A percentile compares a stretch with the other conserved stretches of the same genome.
These are phyloP conservation scores for Drosophila ochracea DNA, from an alignment of 2,888 invertebrate genomes.

Conservation along the genomic window DNA sequence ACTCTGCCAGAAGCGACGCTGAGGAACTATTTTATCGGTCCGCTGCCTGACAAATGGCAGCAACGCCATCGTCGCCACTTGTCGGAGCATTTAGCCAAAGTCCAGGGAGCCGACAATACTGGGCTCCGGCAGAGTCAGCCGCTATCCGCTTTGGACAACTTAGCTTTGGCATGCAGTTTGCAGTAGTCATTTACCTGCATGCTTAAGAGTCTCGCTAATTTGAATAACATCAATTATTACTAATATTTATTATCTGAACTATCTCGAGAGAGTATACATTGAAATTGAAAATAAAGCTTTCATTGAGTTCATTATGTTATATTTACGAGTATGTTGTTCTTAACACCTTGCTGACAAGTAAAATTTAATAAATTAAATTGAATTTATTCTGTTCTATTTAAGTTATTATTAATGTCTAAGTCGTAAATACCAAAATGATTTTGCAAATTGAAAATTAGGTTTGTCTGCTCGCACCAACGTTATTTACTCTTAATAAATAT, in stretches of 20 bases:
- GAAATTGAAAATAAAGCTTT: no score
- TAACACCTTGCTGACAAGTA: background rate
- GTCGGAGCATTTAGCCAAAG: conserved; percentile 67
- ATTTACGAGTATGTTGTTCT: background rate
- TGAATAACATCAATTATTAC: background rate
- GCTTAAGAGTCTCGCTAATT: background rate
- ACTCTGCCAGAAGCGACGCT: conserved; percentile 44
- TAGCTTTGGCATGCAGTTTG: background rate
- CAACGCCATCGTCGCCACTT: conserved; percentile 58
- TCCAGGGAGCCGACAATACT: conserved; percentile 45
- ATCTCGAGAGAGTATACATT: background rate
- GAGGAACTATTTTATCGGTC: conserved; percentile 76
- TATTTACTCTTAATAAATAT: background rate
- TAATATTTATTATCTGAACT: background rate
- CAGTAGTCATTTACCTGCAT: background rate
- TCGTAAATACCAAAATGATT: background rate
- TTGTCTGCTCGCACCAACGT: background rate
- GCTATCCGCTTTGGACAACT: conserved; percentile 38
- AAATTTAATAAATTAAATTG: background rate
- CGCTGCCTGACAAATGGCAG: conserved; percentile 76
- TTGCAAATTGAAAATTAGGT: background rate
- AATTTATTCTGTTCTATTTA: background rate
- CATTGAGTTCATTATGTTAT: no score
- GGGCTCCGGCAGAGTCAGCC: conserved; percentile 28
- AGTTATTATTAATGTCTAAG: background rate